Evolutionary conservation across 2,888 invertebrate species (phyloP), one percentile per base, ranked within the genome.

Genomic region (Fragum whitleyi): DNA sequence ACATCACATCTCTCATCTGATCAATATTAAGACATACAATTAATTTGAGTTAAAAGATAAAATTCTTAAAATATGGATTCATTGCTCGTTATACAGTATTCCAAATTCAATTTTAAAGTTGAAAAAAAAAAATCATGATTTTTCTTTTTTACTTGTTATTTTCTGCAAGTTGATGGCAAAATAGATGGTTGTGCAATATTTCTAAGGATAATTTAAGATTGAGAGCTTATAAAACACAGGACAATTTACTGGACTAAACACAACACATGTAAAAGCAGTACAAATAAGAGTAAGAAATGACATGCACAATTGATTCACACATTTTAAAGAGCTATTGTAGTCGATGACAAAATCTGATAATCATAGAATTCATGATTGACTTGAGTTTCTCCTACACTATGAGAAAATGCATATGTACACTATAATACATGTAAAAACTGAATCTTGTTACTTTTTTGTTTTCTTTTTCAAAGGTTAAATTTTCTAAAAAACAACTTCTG

Each of bases 1-100:
- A 62, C 62, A 62, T 62, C 62, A 62, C 62, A 62, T 36, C 36
- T n/a, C 62, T 59, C 59, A 36, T 62, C 6, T 36, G 16, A 62
- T 19, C 62, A 36, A 62, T 7, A n/a, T 36, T 21, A 62, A 32
- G 23, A 62, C 36, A 62, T n/a, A 36, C 32, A 36, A 36, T 36
- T 36, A 6, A 6, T 36, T 36, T 36, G 32, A 9, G 32, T 36
- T 6, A 57, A 57, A 57, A 19, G 3, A 21, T 19, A 57, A 21
- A 3, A 57, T 21, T 21, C 2, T 26, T 57, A 57, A 21, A 57
- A 57, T 2, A 57, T 26, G 53, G 7, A 21, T 57, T 57, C 2
- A 57, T 23, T 26, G 23, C 26, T 23, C n/a, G 3, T 36, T 36
- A 36, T 36, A 36, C 32, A 36, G 3, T 36, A 36, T 36, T 9